Evolutionary conservation across 2,888 invertebrate genomes (phyloP), one percentile per base, ranked within the genome.

Genomic region (Sesamia inferens): DNA sequence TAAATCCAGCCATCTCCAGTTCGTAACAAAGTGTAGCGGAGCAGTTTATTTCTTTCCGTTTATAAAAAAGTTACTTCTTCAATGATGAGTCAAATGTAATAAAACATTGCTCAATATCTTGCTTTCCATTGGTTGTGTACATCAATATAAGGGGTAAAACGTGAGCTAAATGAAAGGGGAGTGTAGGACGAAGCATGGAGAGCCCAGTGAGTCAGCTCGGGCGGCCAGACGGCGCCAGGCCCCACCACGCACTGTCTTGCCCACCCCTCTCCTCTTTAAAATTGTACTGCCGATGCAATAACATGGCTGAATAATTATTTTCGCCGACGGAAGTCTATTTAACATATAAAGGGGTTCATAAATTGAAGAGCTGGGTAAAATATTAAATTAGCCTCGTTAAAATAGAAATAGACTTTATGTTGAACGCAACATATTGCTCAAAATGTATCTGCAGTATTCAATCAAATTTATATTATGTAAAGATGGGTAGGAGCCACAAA

Each of bases 151-250:
- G 92, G 93, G 93, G 94, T 94, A 92, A 91, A 92, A 88, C 89
- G 83, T 86, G 87, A 90, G 89, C 87, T 88, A 87, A 90, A 90
- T 90, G 91, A 89, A 93, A 93, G 94, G 95, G 94, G 93, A 92
- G 91, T 86, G 88, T 87, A 86, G 84, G 82, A 85, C 79, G 79
- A 66, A 81, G 84, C 78, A 65, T 81, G 95, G 94, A 93, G 93
- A 92, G 93, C 89, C 95, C 95, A 86, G 90, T 96, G 96, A 96
- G 90, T 96, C 96, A 96, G 88, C 87, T 84, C 83, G 78, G 78
- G 87, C 95, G 94, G 76, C 95, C 91, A 94, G 95, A 94, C 95
- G 95, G 95, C 95, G 95, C 95, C 94, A 87, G 74, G 76, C 81
- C 90, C 90, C 90, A 90, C 82, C 90, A 91, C 90, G 90, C 90